phyloP scores from a whole-genome alignment of 2,888 invertebrate genomes.

The Chymomyza caudatula region DNA sequence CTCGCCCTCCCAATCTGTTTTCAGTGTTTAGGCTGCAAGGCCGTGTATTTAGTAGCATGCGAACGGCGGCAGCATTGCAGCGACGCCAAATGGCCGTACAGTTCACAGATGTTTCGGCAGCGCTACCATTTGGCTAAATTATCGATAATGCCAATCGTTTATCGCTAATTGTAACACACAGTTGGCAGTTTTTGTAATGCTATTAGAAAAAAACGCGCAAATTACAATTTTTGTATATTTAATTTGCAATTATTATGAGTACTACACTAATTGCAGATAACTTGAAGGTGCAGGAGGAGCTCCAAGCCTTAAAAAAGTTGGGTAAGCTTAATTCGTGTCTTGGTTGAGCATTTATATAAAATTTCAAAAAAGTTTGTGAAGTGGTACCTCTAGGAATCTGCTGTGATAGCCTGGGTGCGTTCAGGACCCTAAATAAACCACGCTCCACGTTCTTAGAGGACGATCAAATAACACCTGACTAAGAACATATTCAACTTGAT shows the following conservation, averaged over 20 bases:
- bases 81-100: not conserved
- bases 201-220: not conserved
- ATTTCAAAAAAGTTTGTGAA: too few species aligned
- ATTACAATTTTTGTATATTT: not conserved
- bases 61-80: not conserved
- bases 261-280: slow-evolving; percentile 40
- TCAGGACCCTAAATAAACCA: too few species aligned
- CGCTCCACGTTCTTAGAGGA: too few species aligned
- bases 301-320: slow-evolving; percentile 47
- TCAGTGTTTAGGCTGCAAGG: not conserved
- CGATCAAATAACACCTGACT: too few species aligned
- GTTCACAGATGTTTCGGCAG: not conserved
- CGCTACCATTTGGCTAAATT: not conserved
- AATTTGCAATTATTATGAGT: not conserved
- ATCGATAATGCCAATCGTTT: not conserved
- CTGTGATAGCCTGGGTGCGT: too few species aligned
- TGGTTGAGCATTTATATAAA: too few species aligned
- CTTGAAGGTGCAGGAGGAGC: slow-evolving; percentile 53
- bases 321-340: slow-evolving; percentile 30
- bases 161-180: not conserved
- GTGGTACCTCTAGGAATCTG: too few species aligned
- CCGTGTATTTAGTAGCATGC: not conserved
- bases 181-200: not conserved
- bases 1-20: not conserved
- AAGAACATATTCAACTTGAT: too few species aligned